Conservation (phyloP, 2,797 vertebrate genomes). For the Microhierax caerulescens region DNA sequence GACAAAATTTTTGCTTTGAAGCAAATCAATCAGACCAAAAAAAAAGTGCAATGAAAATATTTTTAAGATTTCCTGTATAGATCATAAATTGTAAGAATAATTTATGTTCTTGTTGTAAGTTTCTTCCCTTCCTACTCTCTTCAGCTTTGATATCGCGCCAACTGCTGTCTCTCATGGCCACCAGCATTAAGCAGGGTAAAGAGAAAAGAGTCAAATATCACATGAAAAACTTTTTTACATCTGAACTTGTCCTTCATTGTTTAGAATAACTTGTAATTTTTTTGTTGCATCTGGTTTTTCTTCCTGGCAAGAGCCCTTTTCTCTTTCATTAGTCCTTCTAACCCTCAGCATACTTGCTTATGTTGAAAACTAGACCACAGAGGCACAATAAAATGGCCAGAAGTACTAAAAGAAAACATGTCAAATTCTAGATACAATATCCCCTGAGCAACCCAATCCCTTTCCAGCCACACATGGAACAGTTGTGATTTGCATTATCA, state of each 20-base stretch:
- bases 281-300: background rate
- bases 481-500: slow-evolving; percentile 9
- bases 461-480: background rate
- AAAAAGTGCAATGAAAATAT: background rate
- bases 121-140: background rate
- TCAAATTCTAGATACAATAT: background rate
- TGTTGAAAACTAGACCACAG: background rate
- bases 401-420: background rate
- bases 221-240: background rate
- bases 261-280: background rate
- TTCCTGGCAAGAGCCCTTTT: background rate
- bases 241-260: background rate
- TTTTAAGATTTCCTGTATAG: background rate
- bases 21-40: background rate
- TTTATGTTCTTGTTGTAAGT: no score
- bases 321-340: background rate
- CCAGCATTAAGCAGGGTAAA: background rate
- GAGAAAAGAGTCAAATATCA: background rate
- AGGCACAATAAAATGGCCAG: background rate
- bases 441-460: background rate
- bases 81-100: background rate
- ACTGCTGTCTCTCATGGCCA: background rate
- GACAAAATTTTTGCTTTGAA: background rate
- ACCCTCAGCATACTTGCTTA: background rate
- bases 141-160: background rate